Conservation (phyloP, 2,797 vertebrate species). For the Artibeus jamaicensis region DNA sequence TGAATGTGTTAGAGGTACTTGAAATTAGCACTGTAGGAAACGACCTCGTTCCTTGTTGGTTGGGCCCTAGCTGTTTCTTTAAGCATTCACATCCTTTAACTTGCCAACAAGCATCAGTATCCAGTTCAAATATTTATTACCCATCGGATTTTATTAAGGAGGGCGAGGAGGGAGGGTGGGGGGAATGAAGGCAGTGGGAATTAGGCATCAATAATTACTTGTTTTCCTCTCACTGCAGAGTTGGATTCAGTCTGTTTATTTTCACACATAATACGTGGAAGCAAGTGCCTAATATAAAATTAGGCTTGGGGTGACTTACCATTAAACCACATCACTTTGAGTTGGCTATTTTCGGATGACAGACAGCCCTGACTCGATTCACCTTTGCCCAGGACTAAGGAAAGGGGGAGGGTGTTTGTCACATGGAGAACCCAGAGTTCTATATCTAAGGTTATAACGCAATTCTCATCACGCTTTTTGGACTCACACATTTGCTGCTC, state of each 20-base stretch:
- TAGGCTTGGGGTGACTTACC: not conserved
- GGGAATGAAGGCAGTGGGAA: not conserved
- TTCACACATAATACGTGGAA: not conserved
- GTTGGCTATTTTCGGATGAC: not conserved
- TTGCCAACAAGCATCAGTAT: not conserved
- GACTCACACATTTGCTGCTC: not conserved
- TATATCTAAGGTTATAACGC: not conserved
- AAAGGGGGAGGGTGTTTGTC: not conserved
- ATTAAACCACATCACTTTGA: not conserved
- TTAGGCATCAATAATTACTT: not conserved
- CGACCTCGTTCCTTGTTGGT: not conserved
- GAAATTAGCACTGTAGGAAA: not conserved
- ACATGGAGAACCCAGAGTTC: not conserved
- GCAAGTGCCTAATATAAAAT: not conserved
- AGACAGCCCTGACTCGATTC: not conserved
- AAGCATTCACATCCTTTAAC: not conserved
- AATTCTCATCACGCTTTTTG: not conserved
- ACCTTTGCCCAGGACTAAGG: not conserved
- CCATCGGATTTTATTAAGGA: not conserved
- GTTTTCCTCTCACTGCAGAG: not conserved
- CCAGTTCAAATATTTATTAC: slow-evolving; percentile 35
- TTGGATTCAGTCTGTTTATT: not conserved
- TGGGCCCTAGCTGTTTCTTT: not conserved
- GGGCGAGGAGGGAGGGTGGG: not conserved
- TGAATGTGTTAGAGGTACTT: not conserved